phyloP scores from a whole-genome alignment of 2,888 invertebrate genomes.

The Agyllia agylla region DNA sequence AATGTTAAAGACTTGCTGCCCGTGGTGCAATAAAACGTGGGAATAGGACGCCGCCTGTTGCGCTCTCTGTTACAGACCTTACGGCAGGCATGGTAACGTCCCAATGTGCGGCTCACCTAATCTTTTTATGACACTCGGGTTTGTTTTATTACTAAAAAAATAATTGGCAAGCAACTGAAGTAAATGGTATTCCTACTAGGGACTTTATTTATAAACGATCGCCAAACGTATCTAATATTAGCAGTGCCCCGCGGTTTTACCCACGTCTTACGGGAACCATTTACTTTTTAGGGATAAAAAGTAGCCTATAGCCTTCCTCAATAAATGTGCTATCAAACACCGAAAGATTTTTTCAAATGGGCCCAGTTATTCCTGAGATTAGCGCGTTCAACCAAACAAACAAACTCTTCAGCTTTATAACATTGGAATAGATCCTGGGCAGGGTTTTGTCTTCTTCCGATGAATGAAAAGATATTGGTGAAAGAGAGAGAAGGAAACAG shows the following conservation, averaged over 20 bases:
- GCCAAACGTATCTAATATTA: background rate
- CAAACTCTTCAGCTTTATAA: background rate
- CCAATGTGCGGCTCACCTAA: background rate
- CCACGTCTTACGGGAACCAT: background rate
- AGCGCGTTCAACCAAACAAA: background rate
- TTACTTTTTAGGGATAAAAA: background rate
- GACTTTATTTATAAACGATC: background rate
- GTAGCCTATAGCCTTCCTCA: background rate
- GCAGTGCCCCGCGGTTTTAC: background rate
- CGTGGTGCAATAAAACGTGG: background rate
- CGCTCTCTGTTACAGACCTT: background rate
- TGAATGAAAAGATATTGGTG: slow-evolving; percentile 25
- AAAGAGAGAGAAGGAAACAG: slow-evolving; percentile 25
- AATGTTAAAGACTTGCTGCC: background rate
- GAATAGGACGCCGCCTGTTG: background rate
- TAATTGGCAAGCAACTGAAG: background rate
- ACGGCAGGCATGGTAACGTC: background rate
- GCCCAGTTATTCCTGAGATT: background rate
- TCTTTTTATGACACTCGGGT: background rate
- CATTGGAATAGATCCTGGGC: slow-evolving; percentile 17
- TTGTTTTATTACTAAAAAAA: background rate
- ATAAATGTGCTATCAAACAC: background rate
- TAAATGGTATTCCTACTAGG: background rate
- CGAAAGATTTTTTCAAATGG: background rate
- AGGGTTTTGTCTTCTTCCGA: slow-evolving; percentile 24